A percentile compares a stretch with the other conserved stretches of the same genome.
phyloP scores from a whole-genome alignment of 2,113 vertebrate genomes.

The Passer domesticus region DNA sequence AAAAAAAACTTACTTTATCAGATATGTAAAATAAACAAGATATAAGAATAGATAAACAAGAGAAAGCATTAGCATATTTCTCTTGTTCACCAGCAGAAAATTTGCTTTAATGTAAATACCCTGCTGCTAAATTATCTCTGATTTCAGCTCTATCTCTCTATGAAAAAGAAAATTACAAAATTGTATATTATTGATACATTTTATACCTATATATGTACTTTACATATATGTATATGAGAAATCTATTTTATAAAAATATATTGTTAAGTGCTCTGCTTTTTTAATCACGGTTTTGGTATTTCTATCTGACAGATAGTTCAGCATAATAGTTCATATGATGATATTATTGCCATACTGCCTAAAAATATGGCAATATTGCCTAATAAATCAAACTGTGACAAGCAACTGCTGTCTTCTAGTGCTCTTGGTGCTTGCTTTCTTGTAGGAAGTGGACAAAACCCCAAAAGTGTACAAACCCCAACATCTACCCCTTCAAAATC shows the following conservation, averaged over 20 bases:
- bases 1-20: neutral
- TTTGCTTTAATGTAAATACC: neutral
- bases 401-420: neutral
- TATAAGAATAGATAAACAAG: neutral
- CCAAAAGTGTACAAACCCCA: neutral
- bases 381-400: neutral
- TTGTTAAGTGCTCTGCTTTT: neutral
- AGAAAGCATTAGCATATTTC: neutral
- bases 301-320: neutral
- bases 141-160: neutral
- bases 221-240: no score
- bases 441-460: neutral
- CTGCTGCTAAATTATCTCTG: neutral
- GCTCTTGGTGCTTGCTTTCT: neutral
- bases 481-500: rapidly evolving
- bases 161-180: neutral
- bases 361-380: no score
- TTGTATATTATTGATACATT: neutral
- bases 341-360: neutral
- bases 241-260: neutral
- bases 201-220: neutral
- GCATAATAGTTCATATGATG: neutral
- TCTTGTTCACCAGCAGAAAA: neutral
- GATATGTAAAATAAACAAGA: neutral
- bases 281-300: neutral